phyloP scores from a whole-genome alignment of 2,888 invertebrate species.

The Flabesymbios commensalis region DNA sequence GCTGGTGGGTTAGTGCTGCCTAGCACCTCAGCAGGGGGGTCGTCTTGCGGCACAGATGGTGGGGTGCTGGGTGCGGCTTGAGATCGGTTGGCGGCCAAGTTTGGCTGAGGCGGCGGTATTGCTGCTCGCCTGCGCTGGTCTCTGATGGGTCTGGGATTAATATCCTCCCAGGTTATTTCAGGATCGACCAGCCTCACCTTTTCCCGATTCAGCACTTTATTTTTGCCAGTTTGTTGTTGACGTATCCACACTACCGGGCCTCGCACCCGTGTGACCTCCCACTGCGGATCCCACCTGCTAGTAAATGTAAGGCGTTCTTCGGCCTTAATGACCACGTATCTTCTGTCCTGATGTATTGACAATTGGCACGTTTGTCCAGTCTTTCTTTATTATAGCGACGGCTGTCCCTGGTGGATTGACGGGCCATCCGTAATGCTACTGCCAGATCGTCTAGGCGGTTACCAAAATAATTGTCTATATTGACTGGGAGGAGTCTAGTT shows the following conservation, averaged over 20 bases:
- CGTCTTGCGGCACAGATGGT: no score
- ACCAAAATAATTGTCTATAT: background rate
- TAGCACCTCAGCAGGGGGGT: no score
- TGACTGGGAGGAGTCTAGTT: background rate
- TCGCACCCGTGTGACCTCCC: conserved; percentile 3
- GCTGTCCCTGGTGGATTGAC: no score
- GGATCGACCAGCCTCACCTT: conserved; percentile 2
- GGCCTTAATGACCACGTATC: background rate
- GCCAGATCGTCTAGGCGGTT: conserved; percentile 16
- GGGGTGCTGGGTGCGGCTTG: no score
- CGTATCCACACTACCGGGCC: background rate
- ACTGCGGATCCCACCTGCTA: no score
- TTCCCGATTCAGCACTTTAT: background rate
- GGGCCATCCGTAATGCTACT: conserved; percentile 4
- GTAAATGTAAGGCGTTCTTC: conserved; percentile 6
- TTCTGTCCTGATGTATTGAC: no score
- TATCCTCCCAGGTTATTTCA: background rate
- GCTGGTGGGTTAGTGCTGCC: no score
- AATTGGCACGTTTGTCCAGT: background rate
- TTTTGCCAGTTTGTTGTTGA: background rate
- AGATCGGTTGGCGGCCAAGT: no score
- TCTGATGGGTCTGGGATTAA: background rate
- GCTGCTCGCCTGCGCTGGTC: background rate
- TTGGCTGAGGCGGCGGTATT: no score
- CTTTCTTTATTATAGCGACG: background rate